Percentiles rank a stretch among this genome's conserved stretches.
Evolutionary conservation across 2,113 vertebrate species (phyloP).

Genomic region (Vombatus ursinus): DNA sequence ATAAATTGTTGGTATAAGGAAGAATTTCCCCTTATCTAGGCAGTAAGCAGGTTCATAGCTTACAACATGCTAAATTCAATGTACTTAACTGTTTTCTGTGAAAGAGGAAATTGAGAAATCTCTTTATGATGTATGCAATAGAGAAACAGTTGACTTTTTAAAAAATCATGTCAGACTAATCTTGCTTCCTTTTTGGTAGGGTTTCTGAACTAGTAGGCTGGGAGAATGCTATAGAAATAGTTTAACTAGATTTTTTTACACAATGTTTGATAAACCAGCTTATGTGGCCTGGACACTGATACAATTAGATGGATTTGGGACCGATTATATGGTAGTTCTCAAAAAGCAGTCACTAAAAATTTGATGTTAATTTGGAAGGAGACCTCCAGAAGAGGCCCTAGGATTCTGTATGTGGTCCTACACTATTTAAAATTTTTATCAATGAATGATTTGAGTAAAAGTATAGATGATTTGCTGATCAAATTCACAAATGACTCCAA

Average conservation of each 20-base stretch:
- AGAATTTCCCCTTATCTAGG: not conserved
- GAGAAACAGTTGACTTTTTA: not conserved
- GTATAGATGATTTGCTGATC: not conserved
- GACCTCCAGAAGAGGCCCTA: not conserved
- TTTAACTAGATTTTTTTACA: not conserved
- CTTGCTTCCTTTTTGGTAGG: not conserved
- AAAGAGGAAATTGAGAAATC: not conserved
- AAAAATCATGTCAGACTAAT: not conserved
- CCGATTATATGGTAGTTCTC: not conserved
- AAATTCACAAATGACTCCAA: not conserved
- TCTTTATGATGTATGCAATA: not conserved
- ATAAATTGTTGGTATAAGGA: slow-evolving; percentile 71
- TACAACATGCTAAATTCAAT: not conserved
- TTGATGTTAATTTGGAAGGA: not conserved
- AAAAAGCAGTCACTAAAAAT: not conserved
- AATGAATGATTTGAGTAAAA: not conserved
- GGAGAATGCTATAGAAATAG: not conserved
- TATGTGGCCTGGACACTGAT: not conserved
- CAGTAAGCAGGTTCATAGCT: not conserved
- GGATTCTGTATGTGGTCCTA: not conserved
- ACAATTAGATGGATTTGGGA: not conserved
- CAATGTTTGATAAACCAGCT: not conserved
- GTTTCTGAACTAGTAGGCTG: not conserved
- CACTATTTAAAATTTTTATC: not conserved
- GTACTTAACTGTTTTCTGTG: not conserved